Percentiles rank a stretch among this genome's conserved stretches.
Conservation (phyloP, 2,113 vertebrate genomes). For the Hippocampus comes region DNA sequence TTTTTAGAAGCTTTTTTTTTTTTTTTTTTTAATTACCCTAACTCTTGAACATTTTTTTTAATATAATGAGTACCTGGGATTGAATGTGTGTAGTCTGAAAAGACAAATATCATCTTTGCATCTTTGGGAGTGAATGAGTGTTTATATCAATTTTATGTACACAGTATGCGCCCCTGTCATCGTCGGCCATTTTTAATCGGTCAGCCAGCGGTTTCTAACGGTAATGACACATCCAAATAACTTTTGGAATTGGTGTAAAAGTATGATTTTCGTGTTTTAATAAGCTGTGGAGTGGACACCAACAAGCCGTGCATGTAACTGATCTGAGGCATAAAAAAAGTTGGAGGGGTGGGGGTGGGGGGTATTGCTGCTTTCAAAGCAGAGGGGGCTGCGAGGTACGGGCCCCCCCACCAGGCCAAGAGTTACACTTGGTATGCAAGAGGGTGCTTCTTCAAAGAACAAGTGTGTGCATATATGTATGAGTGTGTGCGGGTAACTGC, state of each 20-base stretch:
- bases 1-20: too few relatives aligned
- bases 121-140: too few relatives aligned
- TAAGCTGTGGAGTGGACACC: neutral
- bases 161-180: too few relatives aligned
- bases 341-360: neutral
- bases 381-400: slow-evolving; percentile 22
- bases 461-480: slow-evolving; percentile 43
- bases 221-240: too few relatives aligned
- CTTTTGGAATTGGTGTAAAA: neutral
- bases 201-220: too few relatives aligned
- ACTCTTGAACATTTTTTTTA: too few relatives aligned
- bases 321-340: neutral
- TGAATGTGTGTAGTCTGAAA: too few relatives aligned
- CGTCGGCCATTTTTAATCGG: too few relatives aligned
- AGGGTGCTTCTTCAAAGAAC: slow-evolving; percentile 48
- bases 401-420: slow-evolving; percentile 32
- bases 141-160: too few relatives aligned
- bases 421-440: slow-evolving; percentile 56
- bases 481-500: slow-evolving; percentile 34
- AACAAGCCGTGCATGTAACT: neutral
- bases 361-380: slow-evolving; percentile 27
- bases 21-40: too few relatives aligned
- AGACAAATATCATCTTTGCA: too few relatives aligned
- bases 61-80: too few relatives aligned
- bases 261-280: neutral